phyloP scores from a whole-genome alignment of 2,888 invertebrate species.

The Campopleginae sp. region DNA sequence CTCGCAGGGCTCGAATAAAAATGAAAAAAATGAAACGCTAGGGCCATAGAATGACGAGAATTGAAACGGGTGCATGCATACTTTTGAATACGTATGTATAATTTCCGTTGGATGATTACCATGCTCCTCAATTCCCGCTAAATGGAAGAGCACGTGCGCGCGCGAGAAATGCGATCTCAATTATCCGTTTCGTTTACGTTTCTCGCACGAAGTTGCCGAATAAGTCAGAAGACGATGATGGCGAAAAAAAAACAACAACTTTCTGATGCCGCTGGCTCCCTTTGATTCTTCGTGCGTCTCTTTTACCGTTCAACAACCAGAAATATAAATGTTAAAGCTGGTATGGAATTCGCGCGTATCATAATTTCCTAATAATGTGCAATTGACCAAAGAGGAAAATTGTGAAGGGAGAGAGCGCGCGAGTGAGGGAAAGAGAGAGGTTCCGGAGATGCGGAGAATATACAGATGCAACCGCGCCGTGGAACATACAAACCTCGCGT shows the following conservation, averaged over 20 bases:
- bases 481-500: constrained; percentile 26
- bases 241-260: constrained; percentile 12
- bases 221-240: not conserved
- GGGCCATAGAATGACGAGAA: constrained; percentile 28
- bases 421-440: not conserved
- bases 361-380: constrained; percentile 66
- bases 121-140: constrained; percentile 28
- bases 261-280: constrained; percentile 38
- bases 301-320: constrained; percentile 18
- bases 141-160: constrained; percentile 44
- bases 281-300: constrained; percentile 41
- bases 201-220: not conserved
- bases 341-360: constrained; percentile 35
- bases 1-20: constrained; percentile 1
- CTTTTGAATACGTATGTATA: not conserved
- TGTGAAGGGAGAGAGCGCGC: constrained; percentile 10
- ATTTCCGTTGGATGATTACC: constrained; percentile 28
- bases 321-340: constrained; percentile 45
- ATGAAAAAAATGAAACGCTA: not conserved
- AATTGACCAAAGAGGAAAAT: constrained; percentile 56
- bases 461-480: not conserved
- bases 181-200: constrained; percentile 4
- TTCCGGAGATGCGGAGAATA: constrained; percentile 1
- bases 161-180: constrained; percentile 33
- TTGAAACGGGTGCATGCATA: constrained; percentile 13